Evolutionary conservation across 2,888 invertebrate species (phyloP).

Genomic region (Timema podura): DNA sequence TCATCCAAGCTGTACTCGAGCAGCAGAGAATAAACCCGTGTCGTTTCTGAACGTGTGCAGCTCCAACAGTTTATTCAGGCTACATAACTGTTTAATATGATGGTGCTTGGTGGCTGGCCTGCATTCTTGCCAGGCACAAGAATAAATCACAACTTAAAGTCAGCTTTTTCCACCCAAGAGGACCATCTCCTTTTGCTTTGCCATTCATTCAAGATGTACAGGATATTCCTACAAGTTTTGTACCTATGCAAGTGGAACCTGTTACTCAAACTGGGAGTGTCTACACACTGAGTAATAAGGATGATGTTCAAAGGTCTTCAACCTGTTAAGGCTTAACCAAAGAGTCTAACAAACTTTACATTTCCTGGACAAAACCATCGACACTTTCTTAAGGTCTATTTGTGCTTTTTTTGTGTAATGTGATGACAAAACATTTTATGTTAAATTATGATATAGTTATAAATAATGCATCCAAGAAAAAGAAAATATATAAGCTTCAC

Average conservation of each 20-base stretch:
- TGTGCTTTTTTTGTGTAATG: no score
- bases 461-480: no score
- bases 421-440: no score
- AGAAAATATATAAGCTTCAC: no score
- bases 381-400: no score
- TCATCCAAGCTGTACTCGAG: neutral
- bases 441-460: no score
- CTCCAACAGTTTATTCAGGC: neutral
- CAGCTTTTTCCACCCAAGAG: neutral
- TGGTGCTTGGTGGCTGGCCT: conserved; percentile 1
- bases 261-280: neutral
- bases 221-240: neutral
- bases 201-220: neutral
- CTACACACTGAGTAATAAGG: neutral
- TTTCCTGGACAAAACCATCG: no score
- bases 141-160: neutral
- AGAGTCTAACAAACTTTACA: no score
- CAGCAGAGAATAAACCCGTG: neutral
- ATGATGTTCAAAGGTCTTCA: neutral
- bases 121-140: neutral
- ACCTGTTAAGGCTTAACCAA: neutral
- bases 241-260: neutral
- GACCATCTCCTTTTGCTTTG: neutral
- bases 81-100: neutral
- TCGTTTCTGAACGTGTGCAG: neutral